Percentiles rank a stretch among this genome's conserved stretches.
Conservation (phyloP, 2,113 vertebrate species). For the Anolis carolinensis region DNA sequence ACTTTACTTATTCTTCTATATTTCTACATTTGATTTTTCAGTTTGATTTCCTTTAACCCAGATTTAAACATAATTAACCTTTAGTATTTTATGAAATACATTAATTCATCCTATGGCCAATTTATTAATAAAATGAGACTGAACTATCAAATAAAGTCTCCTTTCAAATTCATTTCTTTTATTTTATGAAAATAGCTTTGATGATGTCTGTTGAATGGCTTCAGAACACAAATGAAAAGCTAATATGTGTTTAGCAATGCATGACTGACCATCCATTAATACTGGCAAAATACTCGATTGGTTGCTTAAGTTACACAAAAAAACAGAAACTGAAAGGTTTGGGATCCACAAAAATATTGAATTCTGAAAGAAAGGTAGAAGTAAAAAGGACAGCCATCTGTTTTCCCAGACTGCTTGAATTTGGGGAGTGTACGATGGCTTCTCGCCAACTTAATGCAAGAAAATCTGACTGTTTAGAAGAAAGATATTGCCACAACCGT, state of each 20-base stretch:
- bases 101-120: neutral
- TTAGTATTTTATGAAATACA: neutral
- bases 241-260: neutral
- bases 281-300: neutral
- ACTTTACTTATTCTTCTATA: neutral
- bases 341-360: neutral
- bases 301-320: neutral
- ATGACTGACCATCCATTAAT: neutral
- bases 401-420: no score
- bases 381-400: no score
- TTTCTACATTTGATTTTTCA: neutral
- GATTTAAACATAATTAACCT: neutral
- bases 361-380: no score
- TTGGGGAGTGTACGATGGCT: no score
- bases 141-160: neutral
- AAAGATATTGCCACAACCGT: conserved; percentile 88
- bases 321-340: neutral
- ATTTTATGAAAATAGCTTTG: neutral
- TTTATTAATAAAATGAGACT: neutral
- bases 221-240: neutral
- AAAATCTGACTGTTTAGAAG: conserved; percentile 88
- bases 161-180: neutral
- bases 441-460: conserved; percentile 85
- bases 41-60: neutral
- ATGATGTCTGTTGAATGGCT: neutral